Evolutionary conservation across 2,888 invertebrate genomes (phyloP).

Genomic region (Ommatoiulus sabulosus): DNA sequence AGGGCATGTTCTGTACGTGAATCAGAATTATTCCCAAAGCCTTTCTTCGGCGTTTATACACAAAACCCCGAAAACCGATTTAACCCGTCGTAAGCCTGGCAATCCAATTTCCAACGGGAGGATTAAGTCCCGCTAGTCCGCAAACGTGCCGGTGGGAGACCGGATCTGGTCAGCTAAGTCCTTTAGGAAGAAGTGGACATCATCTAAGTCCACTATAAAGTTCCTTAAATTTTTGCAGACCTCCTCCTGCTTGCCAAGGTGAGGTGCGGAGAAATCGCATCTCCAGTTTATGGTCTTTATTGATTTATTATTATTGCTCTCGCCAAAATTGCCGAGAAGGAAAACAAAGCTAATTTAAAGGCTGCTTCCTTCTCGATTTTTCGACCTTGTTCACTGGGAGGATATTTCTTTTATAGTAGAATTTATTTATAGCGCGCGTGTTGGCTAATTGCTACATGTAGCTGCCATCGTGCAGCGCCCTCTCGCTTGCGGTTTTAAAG

Average conservation of each 20-base stretch:
- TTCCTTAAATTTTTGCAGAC: slow-evolving; percentile 17
- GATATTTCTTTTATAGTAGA: background rate
- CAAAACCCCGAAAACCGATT: slow-evolving; percentile 16
- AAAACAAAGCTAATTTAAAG: slow-evolving; percentile 24
- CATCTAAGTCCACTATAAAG: slow-evolving; percentile 25
- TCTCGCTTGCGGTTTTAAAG: too few species aligned
- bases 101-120: slow-evolving; percentile 31
- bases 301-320: slow-evolving; percentile 25
- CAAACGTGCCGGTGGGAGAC: slow-evolving; percentile 27
- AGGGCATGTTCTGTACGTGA: background rate
- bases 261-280: background rate
- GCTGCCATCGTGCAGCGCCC: background rate
- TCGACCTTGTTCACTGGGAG: background rate
- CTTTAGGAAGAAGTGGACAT: slow-evolving; percentile 40
- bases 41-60: slow-evolving; percentile 13
- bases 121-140: slow-evolving; percentile 21
- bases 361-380: background rate
- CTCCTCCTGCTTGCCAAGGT: background rate
- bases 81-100: background rate
- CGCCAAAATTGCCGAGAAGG: background rate
- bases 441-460: background rate
- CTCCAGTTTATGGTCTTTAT: slow-evolving; percentile 23
- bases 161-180: slow-evolving; percentile 40
- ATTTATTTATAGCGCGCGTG: background rate
- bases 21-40: background rate